phyloP scores from a whole-genome alignment of 2,888 invertebrate genomes.

The Magallana nippona region DNA sequence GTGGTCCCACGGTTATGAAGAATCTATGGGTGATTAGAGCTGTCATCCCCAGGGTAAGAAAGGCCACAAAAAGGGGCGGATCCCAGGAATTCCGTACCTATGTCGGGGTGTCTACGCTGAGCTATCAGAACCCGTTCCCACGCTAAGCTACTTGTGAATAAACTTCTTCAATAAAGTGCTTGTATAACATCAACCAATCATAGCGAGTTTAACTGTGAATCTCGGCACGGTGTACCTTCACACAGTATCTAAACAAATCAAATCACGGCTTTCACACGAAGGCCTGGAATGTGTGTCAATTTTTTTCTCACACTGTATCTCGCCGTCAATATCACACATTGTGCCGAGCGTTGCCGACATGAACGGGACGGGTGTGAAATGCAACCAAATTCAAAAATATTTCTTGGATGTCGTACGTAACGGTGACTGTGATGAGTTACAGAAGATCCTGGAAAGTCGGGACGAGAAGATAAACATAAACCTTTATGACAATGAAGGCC shows the following conservation, averaged over 20 bases:
- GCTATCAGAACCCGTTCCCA: conserved; percentile 57
- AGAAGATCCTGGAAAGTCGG: conserved; percentile 75
- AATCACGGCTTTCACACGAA: conserved; percentile 30
- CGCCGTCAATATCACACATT: conserved; percentile 30
- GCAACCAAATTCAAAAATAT: conserved; percentile 68
- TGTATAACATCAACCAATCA: conserved; percentile 50
- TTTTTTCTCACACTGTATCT: conserved; percentile 35
- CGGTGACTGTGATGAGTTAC: conserved; percentile 76
- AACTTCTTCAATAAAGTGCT: conserved; percentile 51
- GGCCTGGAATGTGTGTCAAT: conserved; percentile 36
- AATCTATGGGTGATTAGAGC: conserved; percentile 10
- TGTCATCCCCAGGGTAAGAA: not conserved
- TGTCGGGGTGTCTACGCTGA: conserved; percentile 34
- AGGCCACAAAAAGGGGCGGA: conserved; percentile 14
- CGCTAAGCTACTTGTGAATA: conserved; percentile 67
- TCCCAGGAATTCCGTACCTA: conserved; percentile 3
- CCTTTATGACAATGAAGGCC: conserved; percentile 79
- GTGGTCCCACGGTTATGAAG: conserved; percentile 3
- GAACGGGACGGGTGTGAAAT: conserved; percentile 34
- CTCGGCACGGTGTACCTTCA: conserved; percentile 29
- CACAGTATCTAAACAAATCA: conserved; percentile 38
- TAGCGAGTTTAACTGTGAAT: conserved; percentile 11
- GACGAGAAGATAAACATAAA: conserved; percentile 79
- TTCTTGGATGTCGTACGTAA: conserved; percentile 78
- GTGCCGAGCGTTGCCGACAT: conserved; percentile 27